Conservation (phyloP, 2,113 vertebrate genomes). For the Hirundichthys speculiger region DNA sequence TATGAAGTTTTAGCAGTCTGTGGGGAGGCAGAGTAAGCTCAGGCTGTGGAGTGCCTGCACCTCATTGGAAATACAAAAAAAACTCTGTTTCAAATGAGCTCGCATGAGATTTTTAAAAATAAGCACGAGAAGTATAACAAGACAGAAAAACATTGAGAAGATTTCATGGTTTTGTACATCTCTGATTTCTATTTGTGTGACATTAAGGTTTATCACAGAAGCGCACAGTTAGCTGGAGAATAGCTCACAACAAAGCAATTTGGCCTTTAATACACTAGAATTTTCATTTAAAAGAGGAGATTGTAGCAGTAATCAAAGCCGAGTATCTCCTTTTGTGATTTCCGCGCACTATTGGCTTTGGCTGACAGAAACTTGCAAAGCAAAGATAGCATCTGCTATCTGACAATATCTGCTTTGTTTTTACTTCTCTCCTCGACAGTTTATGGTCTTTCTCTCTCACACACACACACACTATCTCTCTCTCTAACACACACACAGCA, state of each 20-base stretch:
- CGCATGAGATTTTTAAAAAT: no score
- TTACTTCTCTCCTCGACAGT: not conserved
- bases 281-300: not conserved
- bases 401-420: slow-evolving; percentile 11
- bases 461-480: not conserved
- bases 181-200: no score
- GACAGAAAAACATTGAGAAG: no score
- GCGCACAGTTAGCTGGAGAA: no score
- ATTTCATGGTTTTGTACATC: no score
- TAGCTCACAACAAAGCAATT: no score
- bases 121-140: no score
- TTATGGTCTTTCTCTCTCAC: slow-evolving; percentile 14
- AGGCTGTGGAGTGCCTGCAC: not conserved
- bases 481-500: not conserved
- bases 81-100: no score
- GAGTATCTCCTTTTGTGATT: not conserved
- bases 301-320: not conserved
- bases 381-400: slow-evolving; percentile 14
- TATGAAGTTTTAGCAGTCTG: not conserved
- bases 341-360: not conserved
- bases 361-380: not conserved
- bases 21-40: not conserved
- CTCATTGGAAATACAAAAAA: not conserved
- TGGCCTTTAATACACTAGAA: not conserved
- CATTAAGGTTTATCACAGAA: no score